These are phyloP conservation scores for Atractosteus spatula DNA, from an alignment of 2,113 vertebrate genomes.

Conservation along the genomic window DNA sequence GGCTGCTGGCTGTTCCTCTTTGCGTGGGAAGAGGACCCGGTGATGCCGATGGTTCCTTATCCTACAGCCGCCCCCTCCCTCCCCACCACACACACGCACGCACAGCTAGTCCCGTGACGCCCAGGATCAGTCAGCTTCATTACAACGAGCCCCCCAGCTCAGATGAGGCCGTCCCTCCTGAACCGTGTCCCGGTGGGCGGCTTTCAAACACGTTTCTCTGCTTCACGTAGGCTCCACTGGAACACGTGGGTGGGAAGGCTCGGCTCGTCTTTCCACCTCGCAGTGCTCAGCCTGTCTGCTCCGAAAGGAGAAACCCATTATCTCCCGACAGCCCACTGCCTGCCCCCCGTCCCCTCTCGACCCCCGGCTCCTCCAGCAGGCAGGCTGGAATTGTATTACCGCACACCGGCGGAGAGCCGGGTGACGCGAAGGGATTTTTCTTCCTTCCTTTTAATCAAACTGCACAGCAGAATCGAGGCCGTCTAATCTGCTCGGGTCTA, in stretches of 20 bases:
- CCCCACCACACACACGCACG: slow-evolving; percentile 11
- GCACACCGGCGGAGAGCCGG: too few species aligned
- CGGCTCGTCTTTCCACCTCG: not conserved
- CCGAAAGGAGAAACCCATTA: too few species aligned
- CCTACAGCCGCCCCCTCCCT: slow-evolving; percentile 17
- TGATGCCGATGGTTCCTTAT: slow-evolving; percentile 38
- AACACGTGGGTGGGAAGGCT: not conserved
- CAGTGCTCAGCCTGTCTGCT: not conserved
- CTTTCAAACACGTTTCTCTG: not conserved
- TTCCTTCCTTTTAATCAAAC: too few species aligned
- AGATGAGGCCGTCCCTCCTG: slow-evolving; percentile 12
- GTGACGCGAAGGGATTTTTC: too few species aligned
- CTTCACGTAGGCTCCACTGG: not conserved
- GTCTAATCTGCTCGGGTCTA: too few species aligned
- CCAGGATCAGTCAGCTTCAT: slow-evolving; percentile 34
- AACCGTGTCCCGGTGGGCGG: not conserved
- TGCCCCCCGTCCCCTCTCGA: too few species aligned
- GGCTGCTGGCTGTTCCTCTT: slow-evolving; percentile 33
- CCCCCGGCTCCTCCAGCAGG: too few species aligned
- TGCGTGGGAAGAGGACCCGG: slow-evolving; percentile 43
- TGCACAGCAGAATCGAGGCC: too few species aligned
- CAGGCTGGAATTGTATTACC: too few species aligned
- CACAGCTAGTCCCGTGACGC: slow-evolving; percentile 20
- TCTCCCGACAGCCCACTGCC: too few species aligned
- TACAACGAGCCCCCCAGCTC: slow-evolving; percentile 17